Conservation (phyloP, 2,888 invertebrate species). For the Chymomyza procnemis region DNA sequence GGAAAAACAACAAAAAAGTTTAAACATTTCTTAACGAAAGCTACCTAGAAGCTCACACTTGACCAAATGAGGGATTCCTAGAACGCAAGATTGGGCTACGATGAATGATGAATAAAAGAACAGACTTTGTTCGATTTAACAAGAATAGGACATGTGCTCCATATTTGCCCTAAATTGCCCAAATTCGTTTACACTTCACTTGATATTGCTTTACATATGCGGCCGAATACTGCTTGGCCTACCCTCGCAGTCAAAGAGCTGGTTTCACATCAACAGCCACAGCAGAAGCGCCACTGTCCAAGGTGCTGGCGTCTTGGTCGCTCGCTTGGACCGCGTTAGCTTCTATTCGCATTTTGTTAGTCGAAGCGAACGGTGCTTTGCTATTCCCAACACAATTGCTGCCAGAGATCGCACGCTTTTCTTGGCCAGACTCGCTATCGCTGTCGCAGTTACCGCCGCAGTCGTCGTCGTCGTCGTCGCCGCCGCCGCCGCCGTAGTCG, state of each 20-base stretch:
- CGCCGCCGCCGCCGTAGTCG: neutral
- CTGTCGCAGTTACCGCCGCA: neutral
- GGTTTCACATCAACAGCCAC: neutral
- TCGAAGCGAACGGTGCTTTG: constrained; percentile 78
- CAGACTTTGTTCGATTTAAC: too few species aligned
- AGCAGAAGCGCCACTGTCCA: constrained; percentile 36
- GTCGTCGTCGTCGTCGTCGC: neutral
- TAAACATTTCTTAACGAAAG: too few species aligned
- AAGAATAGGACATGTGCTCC: too few species aligned
- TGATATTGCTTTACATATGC: too few species aligned
- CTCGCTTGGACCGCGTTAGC: constrained; percentile 25
- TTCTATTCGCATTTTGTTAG: constrained; percentile 77
- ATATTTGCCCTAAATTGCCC: too few species aligned
- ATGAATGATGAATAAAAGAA: too few species aligned
- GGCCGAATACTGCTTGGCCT: too few species aligned
- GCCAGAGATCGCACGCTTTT: neutral
- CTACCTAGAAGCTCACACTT: too few species aligned
- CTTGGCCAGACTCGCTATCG: constrained; percentile 11
- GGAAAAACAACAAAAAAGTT: too few species aligned
- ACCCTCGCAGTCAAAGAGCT: neutral
- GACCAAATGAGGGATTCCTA: too few species aligned
- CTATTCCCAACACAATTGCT: neutral
- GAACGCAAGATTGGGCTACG: too few species aligned
- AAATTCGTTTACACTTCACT: too few species aligned
- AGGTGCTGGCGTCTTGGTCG: neutral